Percentiles rank a stretch among this genome's conserved stretches.
Evolutionary conservation across 2,113 vertebrate species (phyloP).

Genomic region (Cebus imitator): DNA sequence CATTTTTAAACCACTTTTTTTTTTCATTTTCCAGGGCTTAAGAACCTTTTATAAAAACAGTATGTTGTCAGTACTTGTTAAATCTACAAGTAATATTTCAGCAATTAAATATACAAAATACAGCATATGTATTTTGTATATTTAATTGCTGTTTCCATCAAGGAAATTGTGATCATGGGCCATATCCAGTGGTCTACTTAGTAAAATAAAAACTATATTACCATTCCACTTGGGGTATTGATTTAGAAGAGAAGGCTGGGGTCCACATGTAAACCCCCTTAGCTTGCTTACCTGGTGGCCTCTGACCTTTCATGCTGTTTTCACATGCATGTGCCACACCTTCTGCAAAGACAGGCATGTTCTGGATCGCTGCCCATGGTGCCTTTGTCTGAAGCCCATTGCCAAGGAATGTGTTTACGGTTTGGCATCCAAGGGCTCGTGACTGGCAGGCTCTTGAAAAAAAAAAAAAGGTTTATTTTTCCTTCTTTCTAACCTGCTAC

Average conservation of each 20-base stretch:
- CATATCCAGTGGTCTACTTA: neutral
- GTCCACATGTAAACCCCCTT: constrained; percentile 1
- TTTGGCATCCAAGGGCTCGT: constrained; percentile 55
- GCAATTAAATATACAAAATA: too few species aligned
- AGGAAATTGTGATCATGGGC: neutral
- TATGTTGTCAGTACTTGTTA: neutral
- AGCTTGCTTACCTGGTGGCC: constrained; percentile 48
- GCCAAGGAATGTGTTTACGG: constrained; percentile 72
- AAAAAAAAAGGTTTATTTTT: neutral
- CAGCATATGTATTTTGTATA: neutral
- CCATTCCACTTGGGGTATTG: neutral
- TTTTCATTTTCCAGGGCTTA: neutral
- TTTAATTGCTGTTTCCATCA: neutral
- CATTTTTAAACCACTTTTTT: neutral
- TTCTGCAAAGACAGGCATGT: neutral
- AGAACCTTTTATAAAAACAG: neutral
- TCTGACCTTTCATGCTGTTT: constrained; percentile 38
- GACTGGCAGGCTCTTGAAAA: neutral
- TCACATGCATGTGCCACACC: rapidly evolving
- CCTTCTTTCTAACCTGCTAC: neutral
- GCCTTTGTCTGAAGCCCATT: constrained; percentile 59
- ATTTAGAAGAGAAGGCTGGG: neutral
- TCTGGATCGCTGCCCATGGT: constrained; percentile 26
- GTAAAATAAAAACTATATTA: neutral
- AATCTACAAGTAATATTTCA: neutral